Evolutionary conservation across 2,797 vertebrate species (phyloP), one percentile per base, ranked within the genome.

Genomic region (Megaceryle alcyon): DNA sequence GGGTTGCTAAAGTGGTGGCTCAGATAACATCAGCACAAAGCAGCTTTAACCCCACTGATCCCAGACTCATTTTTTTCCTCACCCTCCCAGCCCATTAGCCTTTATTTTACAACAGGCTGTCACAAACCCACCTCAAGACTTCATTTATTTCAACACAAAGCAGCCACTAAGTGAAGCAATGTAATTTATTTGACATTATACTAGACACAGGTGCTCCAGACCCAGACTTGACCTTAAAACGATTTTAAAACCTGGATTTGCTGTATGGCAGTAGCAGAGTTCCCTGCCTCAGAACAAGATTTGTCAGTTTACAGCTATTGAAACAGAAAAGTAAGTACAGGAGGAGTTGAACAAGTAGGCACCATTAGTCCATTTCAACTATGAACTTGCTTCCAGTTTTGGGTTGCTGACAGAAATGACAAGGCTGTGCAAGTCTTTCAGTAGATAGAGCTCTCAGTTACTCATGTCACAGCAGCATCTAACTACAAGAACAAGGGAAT

Each of bases 181-280:
- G 57, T 56, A 82, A 91, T 96, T 96, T 96, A 95, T 96, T 96
- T 92, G 75, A 95, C 92, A 91, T 85, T 64, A 43, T 54, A 93
- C 68, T 86, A 95, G 92, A 95, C 86, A 95, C 1, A 9, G 86
- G 65, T 79, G 88, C 90, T 90, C 88, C 77, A 35, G 54, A 44
- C 41, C 76, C 92, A 81, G 78, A 87, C 90, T 82, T 89, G 93
- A 90, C 92, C 82, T 95, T 89, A 68, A 61, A 94, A 88, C 93
- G 92, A 82, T 64, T 73, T 71, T 39, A 82, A 82, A 41, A 53
- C 75, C 84, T 80, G 86, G 73, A 48, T 82, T 21, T 87, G 86
- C 88, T 79, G 78, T 51, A 63, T 18, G 60, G 88, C 94, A 82
- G 94, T 70, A 60, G 12, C 54, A 33, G 51, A 8, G 70, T 37